Evolutionary conservation across 2,888 invertebrate species (phyloP).

Genomic region (Oligia strigilis): DNA sequence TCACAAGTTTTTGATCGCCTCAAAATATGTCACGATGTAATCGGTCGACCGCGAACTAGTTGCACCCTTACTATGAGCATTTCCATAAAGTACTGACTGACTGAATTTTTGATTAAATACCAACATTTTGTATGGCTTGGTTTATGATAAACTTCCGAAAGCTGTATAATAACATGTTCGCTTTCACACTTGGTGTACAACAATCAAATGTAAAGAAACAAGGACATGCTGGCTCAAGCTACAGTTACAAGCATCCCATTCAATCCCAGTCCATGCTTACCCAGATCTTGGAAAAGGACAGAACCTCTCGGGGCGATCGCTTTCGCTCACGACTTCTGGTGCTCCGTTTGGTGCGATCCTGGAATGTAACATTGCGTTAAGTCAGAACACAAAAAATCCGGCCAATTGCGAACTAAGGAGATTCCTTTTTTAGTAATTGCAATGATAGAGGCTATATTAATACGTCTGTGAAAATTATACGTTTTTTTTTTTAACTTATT

Average conservation of each 20-base stretch:
- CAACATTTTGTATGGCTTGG: neutral
- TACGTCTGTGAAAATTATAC: no score
- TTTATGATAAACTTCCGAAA: neutral
- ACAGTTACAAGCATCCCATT: neutral
- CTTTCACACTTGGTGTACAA: neutral
- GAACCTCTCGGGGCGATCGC: constrained; percentile 91
- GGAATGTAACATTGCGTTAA: constrained; percentile 6
- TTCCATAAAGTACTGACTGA: neutral
- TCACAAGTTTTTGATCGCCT: neutral
- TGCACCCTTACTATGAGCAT: neutral
- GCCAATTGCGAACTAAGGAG: no score
- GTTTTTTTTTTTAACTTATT: neutral
- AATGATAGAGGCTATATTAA: no score
- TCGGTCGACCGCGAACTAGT: neutral
- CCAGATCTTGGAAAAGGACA: constrained; percentile 95
- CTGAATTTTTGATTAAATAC: neutral
- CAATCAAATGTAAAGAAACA: neutral
- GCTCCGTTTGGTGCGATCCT: constrained; percentile 81
- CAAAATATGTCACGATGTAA: neutral
- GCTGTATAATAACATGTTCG: neutral
- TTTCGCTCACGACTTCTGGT: constrained; percentile 87
- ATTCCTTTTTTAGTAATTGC: neutral
- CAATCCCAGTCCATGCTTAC: constrained; percentile 82
- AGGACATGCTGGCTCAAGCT: constrained; percentile 10
- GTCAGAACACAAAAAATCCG: neutral